These are phyloP conservation scores for Parochlus steinenii DNA, from an alignment of 2,888 invertebrate species.

Conservation along the genomic window DNA sequence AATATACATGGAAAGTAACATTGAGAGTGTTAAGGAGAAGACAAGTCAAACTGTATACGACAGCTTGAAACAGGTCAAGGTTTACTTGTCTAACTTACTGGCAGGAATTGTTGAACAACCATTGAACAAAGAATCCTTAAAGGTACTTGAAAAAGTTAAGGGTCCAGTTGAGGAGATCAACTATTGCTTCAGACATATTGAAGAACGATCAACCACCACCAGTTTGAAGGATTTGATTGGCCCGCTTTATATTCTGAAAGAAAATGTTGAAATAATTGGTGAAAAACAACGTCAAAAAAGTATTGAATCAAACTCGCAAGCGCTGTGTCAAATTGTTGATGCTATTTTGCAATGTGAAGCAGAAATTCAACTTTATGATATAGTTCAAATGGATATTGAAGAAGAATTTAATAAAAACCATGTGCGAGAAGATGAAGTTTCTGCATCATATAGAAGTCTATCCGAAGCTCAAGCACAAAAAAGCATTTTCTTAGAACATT, in stretches of 20 bases:
- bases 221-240: conserved; percentile 27
- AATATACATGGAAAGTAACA: conserved; percentile 28
- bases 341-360: conserved; percentile 6
- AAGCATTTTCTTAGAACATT: not conserved
- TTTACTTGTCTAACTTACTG: conserved; percentile 36
- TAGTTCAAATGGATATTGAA: conserved; percentile 6
- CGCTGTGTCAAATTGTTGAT: not conserved
- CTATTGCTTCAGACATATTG: conserved; percentile 29
- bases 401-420: conserved; percentile 2
- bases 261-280: conserved; percentile 24
- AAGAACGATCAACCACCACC: conserved; percentile 26
- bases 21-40: conserved; percentile 21
- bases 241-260: conserved; percentile 25
- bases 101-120: conserved; percentile 37
- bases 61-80: conserved; percentile 30
- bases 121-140: conserved; percentile 26
- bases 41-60: conserved; percentile 14
- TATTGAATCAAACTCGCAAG: not conserved
- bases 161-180: conserved; percentile 35
- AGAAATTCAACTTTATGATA: conserved; percentile 10
- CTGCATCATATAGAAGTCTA: not conserved
- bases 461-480: conserved; percentile 2
- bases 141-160: conserved; percentile 33
- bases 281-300: conserved; percentile 15
- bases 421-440: conserved; percentile 1